Conservation (phyloP, 2,113 vertebrate species). For the Cyprinus carpio region DNA sequence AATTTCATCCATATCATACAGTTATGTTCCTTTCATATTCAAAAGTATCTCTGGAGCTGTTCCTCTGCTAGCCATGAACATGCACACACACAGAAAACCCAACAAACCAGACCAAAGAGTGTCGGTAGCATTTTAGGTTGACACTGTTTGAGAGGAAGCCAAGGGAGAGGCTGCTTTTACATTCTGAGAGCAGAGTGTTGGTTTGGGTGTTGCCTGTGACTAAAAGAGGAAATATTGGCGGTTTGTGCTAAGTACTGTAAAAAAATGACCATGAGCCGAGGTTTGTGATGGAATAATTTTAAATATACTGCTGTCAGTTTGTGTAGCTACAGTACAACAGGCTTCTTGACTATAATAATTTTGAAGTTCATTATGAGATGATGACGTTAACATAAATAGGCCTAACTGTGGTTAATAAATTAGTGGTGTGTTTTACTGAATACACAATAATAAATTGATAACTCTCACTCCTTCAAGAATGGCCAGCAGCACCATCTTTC, state of each 20-base stretch:
- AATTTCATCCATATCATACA: neutral
- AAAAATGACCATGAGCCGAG: neutral
- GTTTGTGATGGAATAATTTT: neutral
- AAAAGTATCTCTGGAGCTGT: neutral
- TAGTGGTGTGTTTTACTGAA: neutral
- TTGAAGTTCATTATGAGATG: neutral
- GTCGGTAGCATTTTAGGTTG: neutral
- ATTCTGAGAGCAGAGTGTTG: neutral
- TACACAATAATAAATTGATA: neutral
- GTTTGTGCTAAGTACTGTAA: neutral
- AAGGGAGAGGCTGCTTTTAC: neutral
- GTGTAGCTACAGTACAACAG: neutral
- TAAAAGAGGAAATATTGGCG: neutral
- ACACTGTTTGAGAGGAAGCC: neutral
- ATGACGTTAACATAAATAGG: neutral
- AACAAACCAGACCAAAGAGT: neutral
- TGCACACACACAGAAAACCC: neutral
- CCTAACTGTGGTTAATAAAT: neutral
- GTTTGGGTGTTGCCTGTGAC: constrained; percentile 11
- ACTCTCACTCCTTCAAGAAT: neutral
- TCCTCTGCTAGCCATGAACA: neutral
- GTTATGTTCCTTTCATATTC: neutral
- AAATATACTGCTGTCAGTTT: neutral
- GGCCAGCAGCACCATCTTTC: neutral
- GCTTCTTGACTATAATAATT: neutral